Conservation (phyloP, 2,113 vertebrate genomes). For the Nibea coibor region DNA sequence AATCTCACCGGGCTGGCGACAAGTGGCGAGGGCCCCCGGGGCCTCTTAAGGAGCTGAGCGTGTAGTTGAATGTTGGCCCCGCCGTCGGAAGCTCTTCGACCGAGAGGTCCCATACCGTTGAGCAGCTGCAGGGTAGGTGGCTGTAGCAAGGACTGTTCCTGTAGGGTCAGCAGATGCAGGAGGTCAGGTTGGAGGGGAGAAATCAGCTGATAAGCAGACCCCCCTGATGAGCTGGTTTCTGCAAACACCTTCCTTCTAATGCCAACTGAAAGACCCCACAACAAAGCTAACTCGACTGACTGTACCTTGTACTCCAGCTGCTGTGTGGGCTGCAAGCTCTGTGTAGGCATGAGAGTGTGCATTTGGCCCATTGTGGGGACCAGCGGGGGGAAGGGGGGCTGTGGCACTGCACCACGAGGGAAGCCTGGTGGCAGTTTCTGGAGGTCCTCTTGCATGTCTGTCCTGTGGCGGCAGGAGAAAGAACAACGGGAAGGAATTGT, state of each 20-base stretch:
- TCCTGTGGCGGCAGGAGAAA: slow-evolving; percentile 79
- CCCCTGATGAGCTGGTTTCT: background rate
- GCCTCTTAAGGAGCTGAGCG: slow-evolving; percentile 95
- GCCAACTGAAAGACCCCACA: background rate
- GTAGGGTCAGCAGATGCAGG: slow-evolving; percentile 1
- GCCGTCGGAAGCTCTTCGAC: slow-evolving; percentile 95
- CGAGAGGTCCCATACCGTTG: slow-evolving; percentile 98
- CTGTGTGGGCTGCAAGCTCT: slow-evolving; percentile 91
- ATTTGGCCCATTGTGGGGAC: slow-evolving; percentile 89
- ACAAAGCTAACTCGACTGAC: background rate
- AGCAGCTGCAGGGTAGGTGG: slow-evolving; percentile 96
- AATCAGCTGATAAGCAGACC: background rate
- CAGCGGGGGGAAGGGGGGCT: slow-evolving; percentile 91
- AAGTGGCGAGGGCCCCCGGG: slow-evolving; percentile 94
- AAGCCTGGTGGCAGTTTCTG: slow-evolving; percentile 95
- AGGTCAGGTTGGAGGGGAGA: background rate
- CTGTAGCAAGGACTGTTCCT: slow-evolving; percentile 98
- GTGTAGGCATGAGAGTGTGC: slow-evolving; percentile 91
- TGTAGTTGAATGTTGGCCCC: slow-evolving; percentile 98
- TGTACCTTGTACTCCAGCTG: slow-evolving; percentile 98
- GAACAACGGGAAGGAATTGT: background rate
- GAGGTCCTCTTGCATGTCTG: slow-evolving; percentile 94
- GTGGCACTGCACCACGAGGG: slow-evolving; percentile 87
- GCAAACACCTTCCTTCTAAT: background rate
- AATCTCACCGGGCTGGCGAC: slow-evolving; percentile 90